Evolutionary conservation across 2,888 invertebrate species (phyloP).

Genomic region (Mayetiola destructor): DNA sequence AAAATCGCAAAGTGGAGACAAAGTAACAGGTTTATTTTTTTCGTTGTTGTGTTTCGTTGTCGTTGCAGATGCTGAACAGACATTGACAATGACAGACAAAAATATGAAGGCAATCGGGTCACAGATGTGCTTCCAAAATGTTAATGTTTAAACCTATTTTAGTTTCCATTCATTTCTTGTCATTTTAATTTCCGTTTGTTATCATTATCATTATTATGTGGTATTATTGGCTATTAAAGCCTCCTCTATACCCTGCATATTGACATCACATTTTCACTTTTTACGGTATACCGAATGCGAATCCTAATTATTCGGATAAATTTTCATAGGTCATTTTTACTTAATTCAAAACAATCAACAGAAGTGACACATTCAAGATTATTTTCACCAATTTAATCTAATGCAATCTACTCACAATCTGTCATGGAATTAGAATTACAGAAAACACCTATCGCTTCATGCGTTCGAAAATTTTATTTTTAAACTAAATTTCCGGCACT

Average conservation of each 20-base stretch:
- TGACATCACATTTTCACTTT: neutral
- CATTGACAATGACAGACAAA: neutral
- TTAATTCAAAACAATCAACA: constrained; percentile 9
- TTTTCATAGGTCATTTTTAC: no score
- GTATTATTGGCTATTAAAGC: neutral
- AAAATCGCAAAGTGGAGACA: constrained; percentile 1
- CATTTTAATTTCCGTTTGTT: constrained; percentile 5
- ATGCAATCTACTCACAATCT: no score
- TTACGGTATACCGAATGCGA: no score
- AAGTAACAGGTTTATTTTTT: no score
- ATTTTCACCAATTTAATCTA: neutral
- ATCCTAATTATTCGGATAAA: no score
- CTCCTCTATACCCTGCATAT: neutral
- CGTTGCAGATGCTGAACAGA: constrained; percentile 1
- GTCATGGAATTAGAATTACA: neutral
- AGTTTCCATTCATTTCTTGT: neutral
- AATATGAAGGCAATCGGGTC: no score
- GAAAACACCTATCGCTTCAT: neutral
- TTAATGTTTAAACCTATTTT: constrained; percentile 7
- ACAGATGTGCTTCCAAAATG: constrained; percentile 6
- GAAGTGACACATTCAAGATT: neutral
- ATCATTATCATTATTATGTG: neutral
- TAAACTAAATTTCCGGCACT: no score
- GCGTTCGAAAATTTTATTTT: constrained; percentile 8
- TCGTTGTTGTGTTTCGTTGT: no score